A percentile compares a stretch with the other conserved stretches of the same genome.
These are phyloP conservation scores for Acyrthosiphon pisum DNA, from an alignment of 1,140 invertebrate species.

Conservation along the genomic window DNA sequence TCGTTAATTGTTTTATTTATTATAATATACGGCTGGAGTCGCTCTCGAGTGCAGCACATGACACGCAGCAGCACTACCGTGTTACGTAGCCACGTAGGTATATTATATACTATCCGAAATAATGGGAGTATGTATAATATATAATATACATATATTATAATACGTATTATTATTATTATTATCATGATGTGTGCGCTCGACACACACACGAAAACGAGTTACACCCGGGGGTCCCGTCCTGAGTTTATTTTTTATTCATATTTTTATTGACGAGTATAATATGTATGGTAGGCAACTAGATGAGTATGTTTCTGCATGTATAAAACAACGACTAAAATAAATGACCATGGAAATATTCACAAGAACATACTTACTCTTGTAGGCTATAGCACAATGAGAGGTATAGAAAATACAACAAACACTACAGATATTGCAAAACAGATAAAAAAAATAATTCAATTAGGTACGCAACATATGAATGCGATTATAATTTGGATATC, in stretches of 20 bases:
- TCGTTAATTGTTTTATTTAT: conserved; percentile 19
- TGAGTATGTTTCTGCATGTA: not conserved
- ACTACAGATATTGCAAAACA: not conserved
- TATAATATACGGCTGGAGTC: not conserved
- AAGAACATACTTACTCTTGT: not conserved
- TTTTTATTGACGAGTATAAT: not conserved
- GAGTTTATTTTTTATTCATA: not conserved
- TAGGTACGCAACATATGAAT: not conserved
- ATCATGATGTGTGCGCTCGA: not conserved
- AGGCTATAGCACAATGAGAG: not conserved
- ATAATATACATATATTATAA: not conserved
- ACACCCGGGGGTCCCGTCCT: not conserved
- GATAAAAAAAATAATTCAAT: not conserved
- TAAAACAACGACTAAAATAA: not conserved
- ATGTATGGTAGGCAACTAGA: not conserved
- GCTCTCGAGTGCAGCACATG: not conserved
- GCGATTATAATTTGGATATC: too few species aligned
- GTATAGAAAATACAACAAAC: not conserved
- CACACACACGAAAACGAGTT: not conserved
- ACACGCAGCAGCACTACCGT: conserved; percentile 1
- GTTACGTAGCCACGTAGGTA: not conserved
- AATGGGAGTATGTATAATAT: not conserved
- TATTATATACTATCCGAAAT: not conserved
- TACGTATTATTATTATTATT: conserved; percentile 2
- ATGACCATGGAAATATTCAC: not conserved